Evolutionary conservation across 2,888 invertebrate genomes (phyloP).

Genomic region (Polylopha cassiicola): DNA sequence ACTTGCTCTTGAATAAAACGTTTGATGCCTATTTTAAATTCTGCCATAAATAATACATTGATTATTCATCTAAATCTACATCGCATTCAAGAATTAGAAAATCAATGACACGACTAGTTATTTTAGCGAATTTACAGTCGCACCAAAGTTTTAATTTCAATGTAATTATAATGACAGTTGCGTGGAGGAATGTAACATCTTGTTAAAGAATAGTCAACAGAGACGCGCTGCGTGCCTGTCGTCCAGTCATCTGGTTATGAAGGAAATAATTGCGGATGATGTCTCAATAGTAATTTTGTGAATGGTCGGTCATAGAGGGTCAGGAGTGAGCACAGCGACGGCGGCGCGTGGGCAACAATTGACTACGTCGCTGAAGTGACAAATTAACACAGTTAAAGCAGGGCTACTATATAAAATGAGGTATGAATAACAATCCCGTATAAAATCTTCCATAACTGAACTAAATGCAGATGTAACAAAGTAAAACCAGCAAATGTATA

Average conservation of each 20-base stretch:
- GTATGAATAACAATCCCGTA: too few relatives aligned
- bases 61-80: constrained; percentile 6
- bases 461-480: too few relatives aligned
- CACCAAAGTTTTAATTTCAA: constrained; percentile 12
- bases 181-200: constrained; percentile 12
- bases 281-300: constrained; percentile 66
- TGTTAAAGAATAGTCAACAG: too few relatives aligned
- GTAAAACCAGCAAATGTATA: too few relatives aligned
- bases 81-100: constrained; percentile 17
- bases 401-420: constrained; percentile 34
- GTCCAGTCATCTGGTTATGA: too few relatives aligned
- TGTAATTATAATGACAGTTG: constrained; percentile 4
- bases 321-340: constrained; percentile 33
- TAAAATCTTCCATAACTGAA: too few relatives aligned
- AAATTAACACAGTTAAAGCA: constrained; percentile 46
- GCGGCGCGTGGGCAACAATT: constrained; percentile 68
- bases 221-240: too few relatives aligned
- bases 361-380: constrained; percentile 38
- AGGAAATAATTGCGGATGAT: constrained; percentile 50
- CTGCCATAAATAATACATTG: background rate
- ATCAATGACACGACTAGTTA: constrained; percentile 8
- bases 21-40: too few relatives aligned
- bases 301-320: constrained; percentile 53
- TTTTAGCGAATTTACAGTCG: constrained; percentile 9
- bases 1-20: too few relatives aligned